Base-by-base conservation (phyloP, 2,113 vertebrate genomes). In the Rallus limicola region DNA sequence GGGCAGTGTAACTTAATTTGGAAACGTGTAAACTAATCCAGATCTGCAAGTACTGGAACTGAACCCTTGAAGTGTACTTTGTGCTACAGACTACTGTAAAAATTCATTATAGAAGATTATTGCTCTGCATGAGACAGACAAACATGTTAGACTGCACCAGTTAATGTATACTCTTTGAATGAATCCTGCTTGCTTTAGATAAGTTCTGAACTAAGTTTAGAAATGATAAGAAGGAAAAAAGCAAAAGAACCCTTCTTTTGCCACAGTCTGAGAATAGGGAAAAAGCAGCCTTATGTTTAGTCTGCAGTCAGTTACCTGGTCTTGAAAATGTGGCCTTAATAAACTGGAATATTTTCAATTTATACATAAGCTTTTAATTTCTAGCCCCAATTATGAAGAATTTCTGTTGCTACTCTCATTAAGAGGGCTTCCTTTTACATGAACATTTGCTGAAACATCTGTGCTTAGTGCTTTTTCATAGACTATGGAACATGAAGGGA, bases 231-330 rank as follows among this genome's bases (percentile, higher is more conserved):
- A 53, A 67, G 26, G 13, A 31, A 29, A 67, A 16, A 52, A 34
- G 17, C 11, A 5, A 7, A 72, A 56, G 8, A 69, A 33, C 31
- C 7, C 13, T 82, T 48, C 7, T 62, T 10, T 42, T 85, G 44
- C 4, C 16, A 59, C 3, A 31, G 7, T 8, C 24, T 64, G 16
- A 1, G 0, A 75, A 60, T 13, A 59, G 6, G 25, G 8, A 62
- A 64, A 71, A 78, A 63, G 4, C 18, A 82, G 48, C 7, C 29
- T 2, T 8, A 7, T 50, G 3, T 67, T 52, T 53, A 44, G 16
- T 33, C 8, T 14, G 26, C 24, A 53, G 13, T 56, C 28, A 38
- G 13, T 48, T 82, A 74, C 20, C n/a, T 25, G 14, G 16, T n/a
- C 11, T 38, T 62, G 13, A 3, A 67, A 78, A 59, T 55, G 26